These are phyloP conservation scores for Sphenopsis melanotis DNA, from an alignment of 2,797 vertebrate species.

Conservation along the genomic window DNA sequence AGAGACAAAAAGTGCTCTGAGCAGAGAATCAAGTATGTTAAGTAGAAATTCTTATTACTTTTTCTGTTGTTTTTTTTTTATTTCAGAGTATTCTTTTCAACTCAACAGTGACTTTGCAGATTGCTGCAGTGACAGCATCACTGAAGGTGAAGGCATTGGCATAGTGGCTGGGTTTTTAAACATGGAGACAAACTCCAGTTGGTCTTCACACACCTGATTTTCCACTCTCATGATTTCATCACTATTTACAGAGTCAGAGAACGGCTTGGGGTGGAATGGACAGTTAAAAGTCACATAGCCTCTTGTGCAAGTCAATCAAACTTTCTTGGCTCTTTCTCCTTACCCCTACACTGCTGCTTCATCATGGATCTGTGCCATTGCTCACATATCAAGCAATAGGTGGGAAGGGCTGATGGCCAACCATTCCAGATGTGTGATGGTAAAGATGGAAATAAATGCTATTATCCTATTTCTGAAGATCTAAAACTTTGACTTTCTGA, in stretches of 20 bases:
- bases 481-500: background rate
- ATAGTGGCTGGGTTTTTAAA: background rate
- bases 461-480: background rate
- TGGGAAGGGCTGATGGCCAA: background rate
- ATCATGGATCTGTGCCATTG: background rate
- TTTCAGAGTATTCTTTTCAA: background rate
- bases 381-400: background rate
- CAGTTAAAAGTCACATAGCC: background rate
- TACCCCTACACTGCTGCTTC: background rate
- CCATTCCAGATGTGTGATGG: accelerated
- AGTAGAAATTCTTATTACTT: background rate
- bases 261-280: accelerated
- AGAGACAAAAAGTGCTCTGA: background rate
- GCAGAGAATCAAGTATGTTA: background rate
- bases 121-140: background rate
- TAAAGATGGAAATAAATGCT: background rate
- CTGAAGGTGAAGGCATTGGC: background rate
- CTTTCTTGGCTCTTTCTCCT: background rate
- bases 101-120: background rate
- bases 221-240: background rate
- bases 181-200: background rate
- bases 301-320: background rate
- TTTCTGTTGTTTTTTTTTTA: background rate
- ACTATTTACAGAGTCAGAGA: background rate
- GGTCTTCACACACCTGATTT: background rate